phyloP scores from a whole-genome alignment of 1,140 invertebrate genomes.

The Trachymyrmex septentrionalis region DNA sequence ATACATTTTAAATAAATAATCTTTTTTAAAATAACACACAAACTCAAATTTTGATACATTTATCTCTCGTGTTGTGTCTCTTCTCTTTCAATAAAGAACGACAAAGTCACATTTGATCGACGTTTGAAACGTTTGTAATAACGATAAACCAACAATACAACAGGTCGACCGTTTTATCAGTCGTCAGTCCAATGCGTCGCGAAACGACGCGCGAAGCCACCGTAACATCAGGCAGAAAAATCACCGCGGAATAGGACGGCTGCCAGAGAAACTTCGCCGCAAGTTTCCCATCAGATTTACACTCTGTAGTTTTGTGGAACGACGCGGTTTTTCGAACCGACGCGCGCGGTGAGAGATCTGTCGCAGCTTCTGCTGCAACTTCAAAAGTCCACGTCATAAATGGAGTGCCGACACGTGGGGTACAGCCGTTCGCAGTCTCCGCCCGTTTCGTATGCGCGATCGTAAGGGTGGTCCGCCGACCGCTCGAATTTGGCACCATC shows the following conservation, averaged over 20 bases:
- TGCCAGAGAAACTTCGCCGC: constrained; percentile 54
- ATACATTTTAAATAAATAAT: constrained; percentile 9
- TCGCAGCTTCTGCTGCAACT: constrained; percentile 24
- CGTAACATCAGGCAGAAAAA: constrained; percentile 54
- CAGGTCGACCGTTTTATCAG: constrained; percentile 22
- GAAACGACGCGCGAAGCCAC: background rate
- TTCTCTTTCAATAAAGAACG: background rate
- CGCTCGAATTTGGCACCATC: constrained; percentile 87
- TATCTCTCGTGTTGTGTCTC: background rate
- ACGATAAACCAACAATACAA: constrained; percentile 28
- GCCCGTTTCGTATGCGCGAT: constrained; percentile 88
- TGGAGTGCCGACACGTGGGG: constrained; percentile 85
- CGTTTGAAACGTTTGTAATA: constrained; percentile 9
- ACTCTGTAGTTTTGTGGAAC: background rate
- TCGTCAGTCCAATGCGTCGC: background rate
- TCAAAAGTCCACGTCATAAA: constrained; percentile 83
- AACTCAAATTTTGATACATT: background rate
- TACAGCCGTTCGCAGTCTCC: constrained; percentile 85
- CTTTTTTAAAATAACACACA: background rate
- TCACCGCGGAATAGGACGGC: constrained; percentile 22
- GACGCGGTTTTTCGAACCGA: background rate
- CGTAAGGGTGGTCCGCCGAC: constrained; percentile 89
- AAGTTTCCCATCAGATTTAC: constrained; percentile 38
- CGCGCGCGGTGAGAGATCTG: constrained; percentile 1
- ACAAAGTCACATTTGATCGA: background rate